Evolutionary conservation across 2,113 vertebrate genomes (phyloP).

Genomic region (Gobiocypris rarus): DNA sequence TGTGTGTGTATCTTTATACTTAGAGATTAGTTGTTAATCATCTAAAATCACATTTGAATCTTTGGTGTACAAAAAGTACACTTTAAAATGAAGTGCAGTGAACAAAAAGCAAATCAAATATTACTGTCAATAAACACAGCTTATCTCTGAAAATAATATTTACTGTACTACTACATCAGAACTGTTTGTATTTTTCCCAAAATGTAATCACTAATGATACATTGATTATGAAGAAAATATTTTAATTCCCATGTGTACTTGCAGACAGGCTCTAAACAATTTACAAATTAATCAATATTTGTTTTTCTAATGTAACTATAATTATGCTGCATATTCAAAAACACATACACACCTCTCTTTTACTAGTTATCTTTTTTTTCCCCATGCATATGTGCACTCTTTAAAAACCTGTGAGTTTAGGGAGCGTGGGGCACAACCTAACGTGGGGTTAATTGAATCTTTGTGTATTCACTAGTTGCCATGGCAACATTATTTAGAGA

Average conservation of each 20-base stretch:
- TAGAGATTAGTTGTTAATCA: not conserved
- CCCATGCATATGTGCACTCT: not conserved
- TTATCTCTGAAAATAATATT: not conserved
- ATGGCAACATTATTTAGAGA: too few species aligned
- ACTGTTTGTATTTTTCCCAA: not conserved
- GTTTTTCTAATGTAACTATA: not conserved
- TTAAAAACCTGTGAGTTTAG: not conserved
- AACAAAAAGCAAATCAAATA: not conserved
- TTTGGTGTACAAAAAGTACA: slow-evolving; percentile 4
- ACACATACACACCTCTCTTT: not conserved
- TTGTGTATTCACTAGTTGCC: too few species aligned
- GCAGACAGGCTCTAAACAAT: not conserved
- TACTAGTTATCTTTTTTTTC: not conserved
- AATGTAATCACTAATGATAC: not conserved
- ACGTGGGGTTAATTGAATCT: too few species aligned
- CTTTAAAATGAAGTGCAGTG: not conserved
- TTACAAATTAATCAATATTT: not conserved
- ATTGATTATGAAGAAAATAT: not conserved
- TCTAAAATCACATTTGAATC: not conserved
- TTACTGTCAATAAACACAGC: not conserved
- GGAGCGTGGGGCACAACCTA: too few species aligned
- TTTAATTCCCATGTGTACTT: not conserved
- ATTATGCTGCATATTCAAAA: not conserved
- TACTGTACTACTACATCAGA: not conserved
- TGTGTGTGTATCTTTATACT: not conserved